phyloP scores from a whole-genome alignment of 2,888 invertebrate species.

The Acanthosepion pharaonis region DNA sequence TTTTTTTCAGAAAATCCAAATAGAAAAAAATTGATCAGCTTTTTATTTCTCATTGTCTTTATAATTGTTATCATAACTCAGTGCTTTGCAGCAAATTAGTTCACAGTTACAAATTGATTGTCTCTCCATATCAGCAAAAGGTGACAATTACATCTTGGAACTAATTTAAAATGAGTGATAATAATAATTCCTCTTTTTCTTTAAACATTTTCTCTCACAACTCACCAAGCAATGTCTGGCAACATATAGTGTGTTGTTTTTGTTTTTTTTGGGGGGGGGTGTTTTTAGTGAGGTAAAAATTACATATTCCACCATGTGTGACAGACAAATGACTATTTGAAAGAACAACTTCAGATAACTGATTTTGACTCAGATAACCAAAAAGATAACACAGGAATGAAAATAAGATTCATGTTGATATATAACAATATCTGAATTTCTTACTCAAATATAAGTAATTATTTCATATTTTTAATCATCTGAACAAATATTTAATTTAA shows the following conservation, averaged over 20 bases:
- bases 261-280: neutral
- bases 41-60: too few species aligned
- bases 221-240: neutral
- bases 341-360: neutral
- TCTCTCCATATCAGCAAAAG: too few species aligned
- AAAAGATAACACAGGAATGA: neutral
- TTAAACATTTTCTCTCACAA: neutral
- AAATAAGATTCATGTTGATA: neutral
- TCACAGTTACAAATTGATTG: too few species aligned
- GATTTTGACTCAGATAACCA: neutral
- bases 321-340: slow-evolving; percentile 16
- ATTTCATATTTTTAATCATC: too few species aligned
- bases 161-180: neutral
- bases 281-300: neutral
- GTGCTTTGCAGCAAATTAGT: too few species aligned
- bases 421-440: too few species aligned
- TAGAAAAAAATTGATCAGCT: too few species aligned
- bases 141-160: too few species aligned
- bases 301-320: neutral
- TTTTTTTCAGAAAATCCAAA: too few species aligned
- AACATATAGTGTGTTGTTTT: neutral
- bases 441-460: too few species aligned
- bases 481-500: too few species aligned
- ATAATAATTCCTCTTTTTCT: neutral
- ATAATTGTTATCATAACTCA: too few species aligned